A percentile compares a stretch with the other conserved stretches of the same genome.
Conservation (phyloP, 2,888 invertebrate species). For the Blastobasis lacticolella region DNA sequence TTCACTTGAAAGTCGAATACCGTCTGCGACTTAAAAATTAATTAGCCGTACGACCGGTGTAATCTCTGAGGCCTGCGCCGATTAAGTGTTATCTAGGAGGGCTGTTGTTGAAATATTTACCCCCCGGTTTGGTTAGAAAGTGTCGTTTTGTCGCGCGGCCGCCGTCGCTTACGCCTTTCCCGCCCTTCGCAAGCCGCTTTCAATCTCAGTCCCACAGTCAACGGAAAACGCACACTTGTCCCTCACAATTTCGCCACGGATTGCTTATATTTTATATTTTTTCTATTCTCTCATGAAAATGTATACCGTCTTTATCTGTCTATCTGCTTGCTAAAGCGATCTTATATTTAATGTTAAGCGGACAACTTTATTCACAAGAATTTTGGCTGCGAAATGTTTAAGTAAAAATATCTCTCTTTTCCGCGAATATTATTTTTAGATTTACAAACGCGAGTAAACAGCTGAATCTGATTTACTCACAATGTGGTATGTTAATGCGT, state of each 20-base stretch:
- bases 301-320: conserved; percentile 58
- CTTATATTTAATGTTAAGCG: conserved; percentile 60
- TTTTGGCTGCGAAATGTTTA: conserved; percentile 33
- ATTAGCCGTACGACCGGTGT: conserved; percentile 72
- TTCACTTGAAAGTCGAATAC: conserved; percentile 54
- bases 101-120: conserved; percentile 43
- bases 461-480: conserved; percentile 13
- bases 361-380: conserved; percentile 50
- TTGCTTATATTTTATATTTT: conserved; percentile 49
- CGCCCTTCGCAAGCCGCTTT: conserved; percentile 23
- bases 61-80: conserved; percentile 57
- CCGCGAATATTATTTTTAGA: conserved; percentile 38
- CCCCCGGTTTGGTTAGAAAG: conserved; percentile 32
- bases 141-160: conserved; percentile 31
- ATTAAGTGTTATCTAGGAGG: conserved; percentile 49
- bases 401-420: conserved; percentile 33
- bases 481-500: conserved; percentile 6
- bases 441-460: conserved; percentile 34
- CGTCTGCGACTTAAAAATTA: conserved; percentile 71
- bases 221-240: conserved; percentile 48
- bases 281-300: conserved; percentile 55
- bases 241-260: conserved; percentile 43
- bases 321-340: conserved; percentile 57
- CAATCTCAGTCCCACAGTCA: conserved; percentile 42
- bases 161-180: conserved; percentile 36